A percentile compares a stretch with the other conserved stretches of the same genome.
These are phyloP conservation scores for Terrapene triunguis DNA, from an alignment of 2,113 vertebrate species.

Conservation along the genomic window DNA sequence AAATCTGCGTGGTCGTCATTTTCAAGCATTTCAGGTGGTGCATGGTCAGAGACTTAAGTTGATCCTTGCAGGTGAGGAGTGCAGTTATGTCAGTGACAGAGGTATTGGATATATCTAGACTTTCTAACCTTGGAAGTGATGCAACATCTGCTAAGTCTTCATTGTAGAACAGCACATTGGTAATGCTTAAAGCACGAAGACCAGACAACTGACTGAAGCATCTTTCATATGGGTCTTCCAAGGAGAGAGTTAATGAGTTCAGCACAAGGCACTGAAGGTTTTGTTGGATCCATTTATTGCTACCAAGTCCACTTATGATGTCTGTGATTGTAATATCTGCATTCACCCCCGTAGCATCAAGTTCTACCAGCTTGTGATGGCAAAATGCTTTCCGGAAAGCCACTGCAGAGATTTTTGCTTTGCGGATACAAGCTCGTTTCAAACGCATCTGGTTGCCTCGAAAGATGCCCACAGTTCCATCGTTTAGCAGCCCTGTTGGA, in stretches of 20 bases:
- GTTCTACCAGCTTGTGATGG: constrained; percentile 93
- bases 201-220: constrained; percentile 91
- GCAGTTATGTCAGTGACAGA: constrained; percentile 95
- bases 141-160: constrained; percentile 94
- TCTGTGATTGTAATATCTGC: constrained; percentile 97
- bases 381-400: constrained; percentile 95
- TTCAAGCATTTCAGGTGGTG: constrained; percentile 99
- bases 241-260: constrained; percentile 94
- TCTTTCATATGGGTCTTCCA: constrained; percentile 91
- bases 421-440: constrained; percentile 94
- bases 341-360: constrained; percentile 95
- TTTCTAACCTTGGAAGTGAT: constrained; percentile 92
- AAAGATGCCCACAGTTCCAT: constrained; percentile 96
- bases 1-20: constrained; percentile 95
- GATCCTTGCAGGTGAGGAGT: constrained; percentile 90
- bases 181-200: constrained; percentile 92
- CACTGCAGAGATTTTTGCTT: constrained; percentile 95
- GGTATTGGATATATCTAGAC: constrained; percentile 97
- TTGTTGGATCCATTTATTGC: constrained; percentile 93
- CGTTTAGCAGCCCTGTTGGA: constrained; percentile 91
- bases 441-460: constrained; percentile 92
- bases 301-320: constrained; percentile 93
- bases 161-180: constrained; percentile 97
- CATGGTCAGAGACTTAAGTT: constrained; percentile 94
- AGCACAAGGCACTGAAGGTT: constrained; percentile 94